These are phyloP conservation scores for Chaetodon trifasciatus DNA, from an alignment of 2,797 vertebrate genomes.

Conservation along the genomic window DNA sequence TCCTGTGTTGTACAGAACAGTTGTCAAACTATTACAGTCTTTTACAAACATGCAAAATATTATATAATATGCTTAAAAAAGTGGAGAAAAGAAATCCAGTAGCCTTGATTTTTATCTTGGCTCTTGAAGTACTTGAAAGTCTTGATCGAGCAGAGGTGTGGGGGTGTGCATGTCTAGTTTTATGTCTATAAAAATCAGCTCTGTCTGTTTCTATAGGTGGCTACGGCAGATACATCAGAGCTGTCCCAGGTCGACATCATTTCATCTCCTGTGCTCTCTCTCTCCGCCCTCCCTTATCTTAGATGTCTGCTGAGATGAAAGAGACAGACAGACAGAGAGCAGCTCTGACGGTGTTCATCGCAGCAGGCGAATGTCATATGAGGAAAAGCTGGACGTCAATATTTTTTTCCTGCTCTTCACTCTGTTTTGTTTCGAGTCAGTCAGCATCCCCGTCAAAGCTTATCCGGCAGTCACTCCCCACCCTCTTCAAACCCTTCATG, in stretches of 20 bases:
- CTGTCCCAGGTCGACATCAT: constrained; percentile 52
- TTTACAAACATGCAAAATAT: background rate
- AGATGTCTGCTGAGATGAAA: constrained; percentile 71
- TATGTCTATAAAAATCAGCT: constrained; percentile 25
- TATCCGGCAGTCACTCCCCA: background rate
- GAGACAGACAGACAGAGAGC: constrained; percentile 55
- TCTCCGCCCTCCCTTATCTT: constrained; percentile 22
- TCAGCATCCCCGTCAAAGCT: constrained; percentile 38
- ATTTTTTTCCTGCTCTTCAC: constrained; percentile 30
- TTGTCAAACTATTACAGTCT: background rate
- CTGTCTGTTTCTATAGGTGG: constrained; percentile 48
- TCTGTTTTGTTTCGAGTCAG: constrained; percentile 53
- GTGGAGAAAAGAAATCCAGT: background rate
- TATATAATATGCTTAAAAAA: background rate
- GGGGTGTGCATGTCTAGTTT: constrained; percentile 1
- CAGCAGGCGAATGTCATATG: constrained; percentile 56
- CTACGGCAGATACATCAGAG: constrained; percentile 57
- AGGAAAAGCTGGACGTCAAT: constrained; percentile 51
- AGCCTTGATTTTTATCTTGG: background rate
- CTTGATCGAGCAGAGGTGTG: background rate
- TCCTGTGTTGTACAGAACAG: background rate
- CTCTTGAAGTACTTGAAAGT: background rate
- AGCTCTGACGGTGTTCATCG: constrained; percentile 61
- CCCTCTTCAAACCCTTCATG: constrained; percentile 25
- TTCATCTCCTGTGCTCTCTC: constrained; percentile 48